These are phyloP conservation scores for Dynastes maya DNA, from an alignment of 2,888 invertebrate genomes.

Conservation along the genomic window DNA sequence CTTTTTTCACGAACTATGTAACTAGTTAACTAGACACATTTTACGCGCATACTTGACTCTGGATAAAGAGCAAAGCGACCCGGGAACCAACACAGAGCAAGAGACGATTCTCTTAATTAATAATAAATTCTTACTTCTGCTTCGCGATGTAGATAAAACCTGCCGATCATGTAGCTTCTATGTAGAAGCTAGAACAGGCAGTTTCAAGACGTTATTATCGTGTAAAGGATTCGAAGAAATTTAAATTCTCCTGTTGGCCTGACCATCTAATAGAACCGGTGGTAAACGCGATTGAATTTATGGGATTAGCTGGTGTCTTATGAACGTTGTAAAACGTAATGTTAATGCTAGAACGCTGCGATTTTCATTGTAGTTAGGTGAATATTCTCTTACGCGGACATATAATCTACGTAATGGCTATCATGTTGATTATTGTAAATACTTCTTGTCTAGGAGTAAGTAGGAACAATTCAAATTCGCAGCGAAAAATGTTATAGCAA, in stretches of 20 bases:
- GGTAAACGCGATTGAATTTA: constrained; percentile 9
- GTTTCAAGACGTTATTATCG: too few relatives aligned
- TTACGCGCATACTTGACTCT: neutral
- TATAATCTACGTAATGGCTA: neutral
- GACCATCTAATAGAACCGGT: too few relatives aligned
- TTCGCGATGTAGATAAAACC: too few relatives aligned
- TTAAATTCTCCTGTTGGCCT: neutral
- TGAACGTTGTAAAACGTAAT: constrained; percentile 8
- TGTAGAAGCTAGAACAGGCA: neutral
- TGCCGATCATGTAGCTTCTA: neutral
- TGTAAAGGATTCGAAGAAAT: constrained; percentile 1
- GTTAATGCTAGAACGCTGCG: neutral
- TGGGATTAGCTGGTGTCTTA: neutral
- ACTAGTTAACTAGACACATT: neutral
- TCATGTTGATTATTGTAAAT: neutral
- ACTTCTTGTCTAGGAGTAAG: too few relatives aligned
- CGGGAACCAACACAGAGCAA: neutral
- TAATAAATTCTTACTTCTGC: neutral
- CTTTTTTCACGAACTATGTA: neutral
- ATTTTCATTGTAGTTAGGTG: constrained; percentile 2
- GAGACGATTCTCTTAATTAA: neutral
- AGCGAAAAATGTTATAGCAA: too few relatives aligned
- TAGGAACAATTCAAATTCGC: too few relatives aligned
- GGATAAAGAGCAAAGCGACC: neutral
- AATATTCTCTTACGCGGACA: neutral